These are phyloP conservation scores for Porphyrio hochstetteri DNA, from an alignment of 2,113 vertebrate species.

Conservation along the genomic window DNA sequence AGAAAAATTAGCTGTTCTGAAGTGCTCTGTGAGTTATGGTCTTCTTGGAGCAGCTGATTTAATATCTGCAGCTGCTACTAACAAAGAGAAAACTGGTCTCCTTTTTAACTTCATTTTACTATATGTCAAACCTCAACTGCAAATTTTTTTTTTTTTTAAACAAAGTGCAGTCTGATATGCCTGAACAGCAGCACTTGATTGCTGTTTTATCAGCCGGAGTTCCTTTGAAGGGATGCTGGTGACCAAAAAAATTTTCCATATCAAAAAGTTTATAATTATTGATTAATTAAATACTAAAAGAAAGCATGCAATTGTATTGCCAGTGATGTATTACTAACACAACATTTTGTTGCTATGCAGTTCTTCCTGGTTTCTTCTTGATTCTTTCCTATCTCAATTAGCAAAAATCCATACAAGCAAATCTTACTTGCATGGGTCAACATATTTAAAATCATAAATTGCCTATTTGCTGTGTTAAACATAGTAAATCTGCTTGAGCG, in stretches of 20 bases:
- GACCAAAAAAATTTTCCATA: constrained; percentile 43
- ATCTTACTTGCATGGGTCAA: not conserved
- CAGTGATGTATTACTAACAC: constrained; percentile 53
- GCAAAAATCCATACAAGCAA: constrained; percentile 1
- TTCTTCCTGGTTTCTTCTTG: constrained; percentile 13
- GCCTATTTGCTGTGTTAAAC: not conserved
- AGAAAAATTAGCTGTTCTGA: not conserved
- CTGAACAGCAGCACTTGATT: constrained; percentile 63
- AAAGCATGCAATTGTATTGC: constrained; percentile 61
- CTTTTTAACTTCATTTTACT: constrained; percentile 47
- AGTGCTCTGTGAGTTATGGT: not conserved
- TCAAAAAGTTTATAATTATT: constrained; percentile 63
- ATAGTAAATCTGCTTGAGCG: not conserved
- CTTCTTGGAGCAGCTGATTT: constrained; percentile 28
- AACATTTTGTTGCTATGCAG: constrained; percentile 53
- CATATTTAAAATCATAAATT: not conserved
- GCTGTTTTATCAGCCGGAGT: constrained; percentile 31
- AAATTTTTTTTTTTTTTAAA: not conserved
- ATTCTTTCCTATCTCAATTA: constrained; percentile 16
- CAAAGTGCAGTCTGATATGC: constrained; percentile 64
- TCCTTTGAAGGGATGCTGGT: constrained; percentile 52
- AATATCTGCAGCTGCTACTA: constrained; percentile 49
- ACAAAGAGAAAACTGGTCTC: not conserved
- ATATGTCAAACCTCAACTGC: constrained; percentile 19
- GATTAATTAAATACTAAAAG: constrained; percentile 65